These are phyloP conservation scores for Pterois miles DNA, from an alignment of 2,797 vertebrate species.

Conservation along the genomic window DNA sequence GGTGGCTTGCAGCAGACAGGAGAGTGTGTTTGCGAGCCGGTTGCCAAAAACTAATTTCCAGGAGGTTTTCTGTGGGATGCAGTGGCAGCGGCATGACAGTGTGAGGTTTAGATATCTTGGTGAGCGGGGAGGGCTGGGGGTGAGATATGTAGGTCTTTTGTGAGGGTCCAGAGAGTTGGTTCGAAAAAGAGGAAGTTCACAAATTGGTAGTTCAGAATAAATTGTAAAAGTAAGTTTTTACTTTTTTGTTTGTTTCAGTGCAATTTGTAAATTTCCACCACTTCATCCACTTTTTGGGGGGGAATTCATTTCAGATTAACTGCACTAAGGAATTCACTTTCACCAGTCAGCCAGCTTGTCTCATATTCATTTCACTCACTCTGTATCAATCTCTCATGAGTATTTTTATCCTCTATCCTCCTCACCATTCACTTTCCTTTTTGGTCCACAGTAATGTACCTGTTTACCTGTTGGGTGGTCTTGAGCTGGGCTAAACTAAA, in stretches of 20 bases:
- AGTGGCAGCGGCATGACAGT: conserved; percentile 82
- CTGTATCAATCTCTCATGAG: conserved; percentile 57
- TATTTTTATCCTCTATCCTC: conserved; percentile 65
- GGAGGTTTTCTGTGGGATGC: conserved; percentile 82
- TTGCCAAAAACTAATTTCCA: conserved; percentile 87
- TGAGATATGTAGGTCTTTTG: conserved; percentile 75
- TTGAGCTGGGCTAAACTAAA: conserved; percentile 83
- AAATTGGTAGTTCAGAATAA: conserved; percentile 74
- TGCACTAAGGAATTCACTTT: conserved; percentile 35
- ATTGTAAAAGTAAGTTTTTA: conserved; percentile 48
- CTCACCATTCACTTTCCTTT: conserved; percentile 59
- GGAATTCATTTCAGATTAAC: conserved; percentile 62
- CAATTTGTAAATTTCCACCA: conserved; percentile 14
- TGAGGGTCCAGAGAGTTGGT: conserved; percentile 72
- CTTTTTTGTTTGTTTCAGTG: conserved; percentile 39
- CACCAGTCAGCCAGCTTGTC: conserved; percentile 23
- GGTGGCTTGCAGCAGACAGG: conserved; percentile 85
- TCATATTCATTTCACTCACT: conserved; percentile 65
- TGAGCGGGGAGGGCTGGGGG: conserved; percentile 58
- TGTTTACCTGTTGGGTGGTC: conserved; percentile 91
- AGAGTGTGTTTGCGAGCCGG: conserved; percentile 84
- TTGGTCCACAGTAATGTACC: conserved; percentile 80
- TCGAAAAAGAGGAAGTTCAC: conserved; percentile 65
- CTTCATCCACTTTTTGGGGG: conserved; percentile 2
- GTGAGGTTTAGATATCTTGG: conserved; percentile 83